These are phyloP conservation scores for Perca flavescens DNA, from an alignment of 2,113 vertebrate species.

Conservation along the genomic window DNA sequence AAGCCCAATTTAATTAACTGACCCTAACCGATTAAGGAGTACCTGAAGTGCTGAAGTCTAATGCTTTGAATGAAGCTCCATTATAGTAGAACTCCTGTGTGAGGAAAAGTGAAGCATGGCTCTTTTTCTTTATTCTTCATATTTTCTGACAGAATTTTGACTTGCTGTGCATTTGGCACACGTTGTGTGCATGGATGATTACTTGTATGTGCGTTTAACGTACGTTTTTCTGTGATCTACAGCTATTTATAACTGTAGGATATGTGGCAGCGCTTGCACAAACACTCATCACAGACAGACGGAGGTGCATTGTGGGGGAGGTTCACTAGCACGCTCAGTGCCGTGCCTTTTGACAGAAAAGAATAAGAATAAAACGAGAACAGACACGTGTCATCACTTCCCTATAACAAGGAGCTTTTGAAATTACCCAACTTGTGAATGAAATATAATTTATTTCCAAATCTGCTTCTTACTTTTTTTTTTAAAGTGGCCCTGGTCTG, in stretches of 20 bases:
- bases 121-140: background rate
- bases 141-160: background rate
- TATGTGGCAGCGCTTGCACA: slow-evolving; percentile 45
- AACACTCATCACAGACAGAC: slow-evolving; percentile 50
- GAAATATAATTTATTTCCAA: background rate
- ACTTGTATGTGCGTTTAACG: slow-evolving; percentile 19
- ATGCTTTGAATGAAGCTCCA: slow-evolving; percentile 5
- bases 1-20: slow-evolving; percentile 10
- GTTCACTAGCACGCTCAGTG: slow-evolving; percentile 32
- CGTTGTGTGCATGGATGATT: slow-evolving; percentile 9
- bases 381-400: slow-evolving; percentile 20
- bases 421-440: slow-evolving; percentile 10
- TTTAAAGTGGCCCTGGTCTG: background rate
- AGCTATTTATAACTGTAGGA: slow-evolving; percentile 70
- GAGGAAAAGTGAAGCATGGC: background rate
- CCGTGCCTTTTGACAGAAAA: slow-evolving; percentile 20
- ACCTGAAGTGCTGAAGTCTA: slow-evolving; percentile 3
- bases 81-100: background rate
- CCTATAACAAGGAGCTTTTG: slow-evolving; percentile 6
- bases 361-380: slow-evolving; percentile 46
- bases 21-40: background rate
- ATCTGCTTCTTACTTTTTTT: background rate
- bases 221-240: slow-evolving; percentile 59
- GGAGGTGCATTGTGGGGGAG: slow-evolving; percentile 66
- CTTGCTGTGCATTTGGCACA: slow-evolving; percentile 16